phyloP scores from a whole-genome alignment of 2,797 vertebrate genomes.

The Muraenolepis orangiensis region DNA sequence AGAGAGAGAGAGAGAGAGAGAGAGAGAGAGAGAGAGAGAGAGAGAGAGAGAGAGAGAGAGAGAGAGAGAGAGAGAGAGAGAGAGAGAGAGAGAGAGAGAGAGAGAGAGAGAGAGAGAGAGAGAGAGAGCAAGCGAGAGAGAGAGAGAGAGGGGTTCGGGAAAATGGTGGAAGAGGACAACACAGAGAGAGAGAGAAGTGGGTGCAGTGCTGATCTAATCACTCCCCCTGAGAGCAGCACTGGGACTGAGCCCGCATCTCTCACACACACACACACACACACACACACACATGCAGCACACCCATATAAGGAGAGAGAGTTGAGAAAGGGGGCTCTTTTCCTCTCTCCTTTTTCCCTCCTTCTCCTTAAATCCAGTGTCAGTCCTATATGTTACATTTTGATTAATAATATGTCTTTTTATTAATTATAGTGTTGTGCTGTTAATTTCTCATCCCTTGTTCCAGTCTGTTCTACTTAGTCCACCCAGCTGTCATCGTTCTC shows the following conservation, averaged over 20 bases:
- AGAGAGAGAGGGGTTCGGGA: background rate
- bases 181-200: background rate
- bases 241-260: slow-evolving; percentile 49
- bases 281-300: slow-evolving; percentile 42
- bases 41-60: slow-evolving; percentile 2
- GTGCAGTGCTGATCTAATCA: slow-evolving; percentile 60
- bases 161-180: no score
- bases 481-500: background rate
- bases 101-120: background rate
- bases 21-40: no score
- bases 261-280: slow-evolving; percentile 28
- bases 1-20: background rate
- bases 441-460: background rate
- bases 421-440: background rate
- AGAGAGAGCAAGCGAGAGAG: background rate
- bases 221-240: slow-evolving; percentile 56
- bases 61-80: background rate
- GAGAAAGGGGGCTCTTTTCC: slow-evolving; percentile 50
- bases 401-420: background rate
- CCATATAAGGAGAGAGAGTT: slow-evolving; percentile 74
- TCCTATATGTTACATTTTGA: no score
- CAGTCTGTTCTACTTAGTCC: background rate
- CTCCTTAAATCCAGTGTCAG: background rate
- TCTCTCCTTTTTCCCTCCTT: slow-evolving; percentile 29
- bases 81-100: background rate